Evolutionary conservation across 1,140 invertebrate species (phyloP).

Genomic region (Drosophila nasuta): DNA sequence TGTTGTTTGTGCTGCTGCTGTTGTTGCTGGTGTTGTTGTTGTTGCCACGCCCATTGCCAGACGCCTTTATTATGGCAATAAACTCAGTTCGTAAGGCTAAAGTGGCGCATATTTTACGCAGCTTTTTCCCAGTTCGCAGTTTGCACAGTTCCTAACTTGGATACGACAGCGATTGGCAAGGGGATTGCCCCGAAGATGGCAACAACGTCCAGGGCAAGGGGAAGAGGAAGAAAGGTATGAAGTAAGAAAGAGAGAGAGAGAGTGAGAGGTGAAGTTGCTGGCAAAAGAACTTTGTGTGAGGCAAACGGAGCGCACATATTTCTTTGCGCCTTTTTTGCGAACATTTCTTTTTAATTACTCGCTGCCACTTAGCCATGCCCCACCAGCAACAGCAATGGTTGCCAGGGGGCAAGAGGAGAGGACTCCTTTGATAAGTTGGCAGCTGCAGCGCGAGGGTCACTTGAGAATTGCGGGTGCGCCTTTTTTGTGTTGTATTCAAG

Average conservation of each 20-base stretch:
- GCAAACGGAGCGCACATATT: conserved; percentile 55
- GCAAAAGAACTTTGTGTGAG: conserved; percentile 51
- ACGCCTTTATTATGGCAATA: conserved; percentile 79
- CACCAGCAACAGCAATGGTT: background rate
- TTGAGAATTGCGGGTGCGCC: conserved; percentile 51
- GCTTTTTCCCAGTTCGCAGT: conserved; percentile 55
- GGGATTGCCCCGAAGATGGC: background rate
- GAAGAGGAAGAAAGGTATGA: background rate
- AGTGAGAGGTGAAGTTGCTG: background rate
- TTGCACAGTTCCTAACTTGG: conserved; percentile 24
- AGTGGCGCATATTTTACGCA: conserved; percentile 72
- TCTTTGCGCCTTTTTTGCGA: conserved; percentile 71
- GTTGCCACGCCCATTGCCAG: conserved; percentile 58
- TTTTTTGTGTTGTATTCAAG: conserved; percentile 1
- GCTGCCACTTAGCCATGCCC: conserved; percentile 60
- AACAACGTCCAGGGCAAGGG: background rate
- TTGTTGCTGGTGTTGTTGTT: conserved; percentile 30
- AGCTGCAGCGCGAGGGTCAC: conserved; percentile 36
- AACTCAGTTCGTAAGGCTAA: conserved; percentile 59
- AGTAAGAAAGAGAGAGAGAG: background rate
- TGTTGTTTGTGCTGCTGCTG: conserved; percentile 37
- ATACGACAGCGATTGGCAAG: background rate
- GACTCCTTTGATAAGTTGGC: conserved; percentile 67
- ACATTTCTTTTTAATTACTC: conserved; percentile 80
- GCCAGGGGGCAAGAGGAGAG: background rate